Conservation (phyloP, 2,888 invertebrate genomes). For the Octonoba sinensis region DNA sequence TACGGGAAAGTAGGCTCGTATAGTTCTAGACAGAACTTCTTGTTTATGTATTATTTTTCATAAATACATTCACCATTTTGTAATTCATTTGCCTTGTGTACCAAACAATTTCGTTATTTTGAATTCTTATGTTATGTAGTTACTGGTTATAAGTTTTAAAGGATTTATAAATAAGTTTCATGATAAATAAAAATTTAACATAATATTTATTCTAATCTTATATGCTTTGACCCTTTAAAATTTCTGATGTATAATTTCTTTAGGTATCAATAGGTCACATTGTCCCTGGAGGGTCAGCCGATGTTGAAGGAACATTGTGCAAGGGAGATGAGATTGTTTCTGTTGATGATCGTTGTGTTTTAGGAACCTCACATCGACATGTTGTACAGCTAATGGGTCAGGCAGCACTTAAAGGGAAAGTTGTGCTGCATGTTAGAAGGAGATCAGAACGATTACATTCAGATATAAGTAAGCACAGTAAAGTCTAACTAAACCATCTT, state of each 20-base stretch:
- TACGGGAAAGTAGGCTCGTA: too few species aligned
- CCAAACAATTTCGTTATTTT: too few species aligned
- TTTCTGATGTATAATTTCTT: constrained; percentile 76
- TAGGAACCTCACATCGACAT: constrained; percentile 90
- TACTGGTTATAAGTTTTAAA: background rate
- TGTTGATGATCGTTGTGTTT: constrained; percentile 87
- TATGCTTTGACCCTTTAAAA: background rate
- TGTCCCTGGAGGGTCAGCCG: constrained; percentile 94
- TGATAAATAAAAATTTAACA: background rate
- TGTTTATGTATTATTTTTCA: too few species aligned
- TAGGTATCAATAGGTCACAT: constrained; percentile 96
- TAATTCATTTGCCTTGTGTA: too few species aligned
- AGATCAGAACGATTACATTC: constrained; percentile 69
- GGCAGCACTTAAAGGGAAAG: constrained; percentile 88
- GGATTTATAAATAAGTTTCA: background rate
- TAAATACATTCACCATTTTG: too few species aligned
- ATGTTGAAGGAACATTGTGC: constrained; percentile 88
- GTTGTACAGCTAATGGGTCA: constrained; percentile 93
- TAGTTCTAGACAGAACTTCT: too few species aligned
- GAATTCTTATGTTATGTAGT: too few species aligned
- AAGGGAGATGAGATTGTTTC: constrained; percentile 95
- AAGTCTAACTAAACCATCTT: too few species aligned
- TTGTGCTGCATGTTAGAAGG: constrained; percentile 82
- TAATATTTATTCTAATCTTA: background rate
- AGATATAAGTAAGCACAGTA: constrained; percentile 1